Percentiles rank a stretch among this genome's conserved stretches.
Conservation (phyloP, 1,140 invertebrate species). For the Dysdera silvatica region DNA sequence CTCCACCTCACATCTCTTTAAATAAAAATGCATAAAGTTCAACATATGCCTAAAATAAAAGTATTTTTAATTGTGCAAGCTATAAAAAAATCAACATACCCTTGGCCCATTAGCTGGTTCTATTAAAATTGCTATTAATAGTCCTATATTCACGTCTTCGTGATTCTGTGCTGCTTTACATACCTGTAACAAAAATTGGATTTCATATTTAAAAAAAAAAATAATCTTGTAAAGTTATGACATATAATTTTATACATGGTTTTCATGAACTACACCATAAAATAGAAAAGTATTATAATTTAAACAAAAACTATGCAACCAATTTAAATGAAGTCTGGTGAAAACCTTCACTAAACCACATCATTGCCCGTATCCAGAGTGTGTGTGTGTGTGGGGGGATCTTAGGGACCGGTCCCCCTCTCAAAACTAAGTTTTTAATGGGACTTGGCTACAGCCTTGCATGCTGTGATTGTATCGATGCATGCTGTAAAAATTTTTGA, state of each 20-base stretch:
- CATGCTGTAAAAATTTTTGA: no score
- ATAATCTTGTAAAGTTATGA: background rate
- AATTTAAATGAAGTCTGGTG: no score
- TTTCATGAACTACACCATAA: background rate
- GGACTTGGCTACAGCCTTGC: no score
- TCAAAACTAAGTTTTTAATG: no score
- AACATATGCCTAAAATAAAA: background rate
- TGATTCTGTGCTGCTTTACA: conserved; percentile 68
- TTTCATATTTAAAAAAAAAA: background rate
- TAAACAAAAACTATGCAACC: background rate
- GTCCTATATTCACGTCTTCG: conserved; percentile 78
- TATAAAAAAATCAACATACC: conserved; percentile 40
- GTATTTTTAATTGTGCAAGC: background rate
- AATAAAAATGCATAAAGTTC: background rate
- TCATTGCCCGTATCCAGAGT: background rate
- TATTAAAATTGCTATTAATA: conserved; percentile 79
- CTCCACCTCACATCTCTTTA: no score
- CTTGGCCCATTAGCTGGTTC: conserved; percentile 73
- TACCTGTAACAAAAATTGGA: conserved; percentile 38
- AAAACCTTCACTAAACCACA: background rate
- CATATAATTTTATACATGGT: background rate
- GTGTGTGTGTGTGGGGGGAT: no score
- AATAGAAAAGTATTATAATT: background rate
- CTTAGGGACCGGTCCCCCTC: no score
- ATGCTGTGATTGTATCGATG: no score